Evolutionary conservation across 2,113 vertebrate genomes (phyloP), one percentile per base, ranked within the genome.

Genomic region (Hippocampus zosterae): DNA sequence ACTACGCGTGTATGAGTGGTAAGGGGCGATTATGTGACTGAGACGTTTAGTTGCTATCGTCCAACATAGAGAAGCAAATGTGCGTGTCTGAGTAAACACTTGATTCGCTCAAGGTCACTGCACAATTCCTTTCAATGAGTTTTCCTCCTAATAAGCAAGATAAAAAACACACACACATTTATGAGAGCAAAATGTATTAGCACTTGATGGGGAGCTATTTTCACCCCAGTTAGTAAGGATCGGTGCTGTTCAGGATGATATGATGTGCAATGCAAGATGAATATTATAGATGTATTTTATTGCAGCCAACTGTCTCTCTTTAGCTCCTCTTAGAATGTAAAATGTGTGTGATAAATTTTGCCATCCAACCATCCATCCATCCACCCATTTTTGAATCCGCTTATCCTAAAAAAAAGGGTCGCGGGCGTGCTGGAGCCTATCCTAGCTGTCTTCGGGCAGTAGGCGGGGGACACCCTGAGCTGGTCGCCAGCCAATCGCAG

Each of bases 1-100:
- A 56, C 37, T 23, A 63, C 21, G 44, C 37, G 70, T 63, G 68
- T 27, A 61, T 61, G 65, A 8, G 16, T 1, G 65, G 15, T 16
- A 46, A 44, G 48, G 13, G 59, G 62, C 67, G 40, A 59, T 60
- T 65, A 65, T 42, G 46, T 62, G 33, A 61, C 37, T 64, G 44
- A 67, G 8, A 37, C 68, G 69, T 73, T 74, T 73, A 64, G 19
- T 70, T 19, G 44, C 37, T 57, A 33, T 69, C 74, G 12, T 61
- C 63, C 6, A 65, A 69, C 23, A 64, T 3, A 25, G 33, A 74
- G 44, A n/a, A 41, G 18, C 6, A 44, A 55, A 18, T n/a, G 65
- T 15, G 13, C 48, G n/a, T 37, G 8, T 37, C 18, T 67, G n/a
- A 65, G 62, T 65, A 27, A 65, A 65, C 42, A 46, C 33, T 18